phyloP scores from a whole-genome alignment of 1,140 invertebrate genomes.

The Nomia melanderi region DNA sequence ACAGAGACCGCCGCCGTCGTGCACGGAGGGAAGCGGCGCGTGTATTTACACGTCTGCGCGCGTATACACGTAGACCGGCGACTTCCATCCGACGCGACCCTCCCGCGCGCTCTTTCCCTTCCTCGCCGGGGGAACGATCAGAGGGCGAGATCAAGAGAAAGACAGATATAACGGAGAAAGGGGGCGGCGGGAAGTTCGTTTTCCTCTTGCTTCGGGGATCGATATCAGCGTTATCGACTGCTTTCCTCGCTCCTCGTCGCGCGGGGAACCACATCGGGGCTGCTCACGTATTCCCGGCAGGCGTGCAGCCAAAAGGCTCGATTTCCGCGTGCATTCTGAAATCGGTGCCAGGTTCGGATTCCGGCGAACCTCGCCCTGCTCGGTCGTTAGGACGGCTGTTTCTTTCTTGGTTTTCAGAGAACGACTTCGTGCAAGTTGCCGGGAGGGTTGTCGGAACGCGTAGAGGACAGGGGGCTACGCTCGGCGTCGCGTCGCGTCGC shows the following conservation, averaged over 20 bases:
- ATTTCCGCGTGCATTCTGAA: conserved; percentile 34
- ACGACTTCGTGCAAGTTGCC: too few relatives aligned
- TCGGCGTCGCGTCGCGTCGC: too few relatives aligned
- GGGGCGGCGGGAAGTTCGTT: conserved; percentile 50
- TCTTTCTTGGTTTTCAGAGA: too few relatives aligned
- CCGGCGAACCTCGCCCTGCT: neutral
- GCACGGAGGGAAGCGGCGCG: neutral
- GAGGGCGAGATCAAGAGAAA: conserved; percentile 7
- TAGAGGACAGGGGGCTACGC: too few relatives aligned
- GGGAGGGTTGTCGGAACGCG: too few relatives aligned
- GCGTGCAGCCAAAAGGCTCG: conserved; percentile 68
- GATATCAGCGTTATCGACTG: conserved; percentile 75
- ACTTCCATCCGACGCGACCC: conserved; percentile 34
- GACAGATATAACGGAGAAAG: neutral
- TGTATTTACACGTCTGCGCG: neutral
- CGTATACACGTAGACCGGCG: neutral
- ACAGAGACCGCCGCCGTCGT: neutral
- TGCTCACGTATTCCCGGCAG: conserved; percentile 58
- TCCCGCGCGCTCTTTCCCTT: conserved; percentile 19
- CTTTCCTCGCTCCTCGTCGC: conserved; percentile 56
- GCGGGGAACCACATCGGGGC: conserved; percentile 54
- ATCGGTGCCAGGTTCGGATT: conserved; percentile 55
- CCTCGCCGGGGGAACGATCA: conserved; percentile 39
- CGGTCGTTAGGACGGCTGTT: too few relatives aligned
- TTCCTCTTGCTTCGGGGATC: conserved; percentile 70